Conservation (phyloP, 53 echinoderm and acorn worm species). For the Echinometra lucunter region DNA sequence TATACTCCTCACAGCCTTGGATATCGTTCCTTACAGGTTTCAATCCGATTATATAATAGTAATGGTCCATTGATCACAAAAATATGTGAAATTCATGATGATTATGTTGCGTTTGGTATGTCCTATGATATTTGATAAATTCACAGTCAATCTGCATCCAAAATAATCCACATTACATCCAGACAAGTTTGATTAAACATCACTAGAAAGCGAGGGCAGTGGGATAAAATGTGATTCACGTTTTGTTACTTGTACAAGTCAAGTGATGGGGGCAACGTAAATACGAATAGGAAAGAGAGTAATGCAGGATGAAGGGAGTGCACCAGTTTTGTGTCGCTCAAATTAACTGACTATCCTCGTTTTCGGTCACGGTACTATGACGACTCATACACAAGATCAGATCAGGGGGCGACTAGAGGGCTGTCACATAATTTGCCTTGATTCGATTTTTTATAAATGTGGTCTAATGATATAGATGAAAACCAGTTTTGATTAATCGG, state of each 20-base stretch:
- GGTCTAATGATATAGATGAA: no score
- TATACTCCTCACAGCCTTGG: not conserved
- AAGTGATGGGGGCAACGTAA: not conserved
- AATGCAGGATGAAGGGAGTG: not conserved
- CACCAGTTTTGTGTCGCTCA: not conserved
- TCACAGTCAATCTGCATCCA: not conserved
- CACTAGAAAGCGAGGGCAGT: not conserved
- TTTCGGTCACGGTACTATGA: constrained; percentile 21
- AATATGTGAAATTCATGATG: not conserved
- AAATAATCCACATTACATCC: not conserved
- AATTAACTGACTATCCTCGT: constrained; percentile 35
- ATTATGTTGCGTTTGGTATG: not conserved
- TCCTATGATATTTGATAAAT: not conserved
- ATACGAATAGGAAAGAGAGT: constrained; percentile 1
- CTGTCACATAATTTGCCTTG: not conserved
- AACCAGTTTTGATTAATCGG: no score
- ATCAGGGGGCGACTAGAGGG: not conserved
- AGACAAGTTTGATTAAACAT: not conserved
- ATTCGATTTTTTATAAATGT: no score
- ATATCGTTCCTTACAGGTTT: not conserved
- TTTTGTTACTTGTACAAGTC: not conserved
- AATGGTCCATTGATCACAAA: not conserved
- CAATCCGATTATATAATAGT: not conserved
- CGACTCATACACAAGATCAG: constrained; percentile 2
- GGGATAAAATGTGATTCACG: constrained; percentile 3